Base-by-base conservation (phyloP, 2,113 vertebrate genomes). In the Cariama cristata region DNA sequence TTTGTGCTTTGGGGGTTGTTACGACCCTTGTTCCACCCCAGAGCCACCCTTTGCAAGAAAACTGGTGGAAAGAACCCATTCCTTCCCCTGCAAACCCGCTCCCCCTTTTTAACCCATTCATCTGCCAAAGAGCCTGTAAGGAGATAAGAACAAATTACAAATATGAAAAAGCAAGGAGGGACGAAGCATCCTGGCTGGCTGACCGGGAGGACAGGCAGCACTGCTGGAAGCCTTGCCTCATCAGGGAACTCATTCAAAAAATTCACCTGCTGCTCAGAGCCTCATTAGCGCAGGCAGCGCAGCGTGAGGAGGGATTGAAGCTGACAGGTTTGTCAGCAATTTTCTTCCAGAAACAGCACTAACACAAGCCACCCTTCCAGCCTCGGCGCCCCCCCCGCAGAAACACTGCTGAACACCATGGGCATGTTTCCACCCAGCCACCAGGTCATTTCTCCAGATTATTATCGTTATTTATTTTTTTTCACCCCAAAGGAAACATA, bases 401-500 rank as follows among this genome's bases (percentile, higher is more conserved):
- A 71, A 71, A 77, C 52, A 18, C 42, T 2, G 4, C n/a, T 26
- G 26, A 82, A 32, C 66, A 55, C 67, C 40, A 32, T 1, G 14
- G 76, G 69, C 66, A 89, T 6, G 0, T 15, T 66, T 81, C 77
- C 68, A 86, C 50, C 67, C 84, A 81, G 77, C 58, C 27, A 85
- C 35, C 32, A 18, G 47, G 15, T 96, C 55, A 28, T 27, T 85
- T 50, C 72, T 91, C 19, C 59, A 42, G 18, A 47, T 77, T 32
- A 58, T 33, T 56, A 14, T 32, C n/a, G 8, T 68, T n/a, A 14
- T 47, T 17, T 52, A 32, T 33, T 67, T 85, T 90, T 42, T 38
- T 38, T 38, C 38, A 73, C 74, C 95, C 94, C 91, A 87, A 93
- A 96, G 84, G 69, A 96, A 95, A 96, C 53, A 72, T 32, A 95